phyloP scores from a whole-genome alignment of 2,113 vertebrate species.

The Myrmecobius fasciatus region DNA sequence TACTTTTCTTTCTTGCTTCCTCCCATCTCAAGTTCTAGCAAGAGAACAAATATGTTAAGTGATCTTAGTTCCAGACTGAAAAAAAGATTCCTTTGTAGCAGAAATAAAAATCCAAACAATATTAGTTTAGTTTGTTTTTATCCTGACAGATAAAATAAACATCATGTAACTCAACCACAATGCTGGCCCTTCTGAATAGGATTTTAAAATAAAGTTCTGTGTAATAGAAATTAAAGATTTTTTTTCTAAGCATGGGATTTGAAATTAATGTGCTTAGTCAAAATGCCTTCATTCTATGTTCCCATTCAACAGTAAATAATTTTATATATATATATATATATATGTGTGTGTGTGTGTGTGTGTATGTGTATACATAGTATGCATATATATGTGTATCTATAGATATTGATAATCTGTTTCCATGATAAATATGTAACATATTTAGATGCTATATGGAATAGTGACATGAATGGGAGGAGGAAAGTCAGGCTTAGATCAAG shows the following conservation, averaged over 20 bases:
- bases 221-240: constrained; percentile 19
- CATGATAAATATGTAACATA: constrained; percentile 13
- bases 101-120: constrained; percentile 22
- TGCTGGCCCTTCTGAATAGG: constrained; percentile 13
- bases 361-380: not conserved
- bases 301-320: not conserved
- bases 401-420: not conserved
- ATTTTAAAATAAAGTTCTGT: constrained; percentile 33
- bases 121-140: constrained; percentile 36
- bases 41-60: constrained; percentile 27
- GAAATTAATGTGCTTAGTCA: constrained; percentile 21
- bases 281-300: constrained; percentile 33
- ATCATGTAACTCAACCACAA: not conserved
- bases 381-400: not conserved
- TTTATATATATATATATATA: not conserved
- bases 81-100: constrained; percentile 19
- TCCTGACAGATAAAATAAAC: constrained; percentile 22
- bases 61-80: constrained; percentile 9
- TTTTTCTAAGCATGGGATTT: not conserved
- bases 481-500: constrained; percentile 9
- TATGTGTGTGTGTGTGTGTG: not conserved
- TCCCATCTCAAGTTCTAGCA: constrained; percentile 10
- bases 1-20: not conserved
- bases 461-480: not conserved
- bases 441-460: not conserved